Base-by-base conservation (phyloP, 2,113 vertebrate genomes). In the Amphiprion percula region DNA sequence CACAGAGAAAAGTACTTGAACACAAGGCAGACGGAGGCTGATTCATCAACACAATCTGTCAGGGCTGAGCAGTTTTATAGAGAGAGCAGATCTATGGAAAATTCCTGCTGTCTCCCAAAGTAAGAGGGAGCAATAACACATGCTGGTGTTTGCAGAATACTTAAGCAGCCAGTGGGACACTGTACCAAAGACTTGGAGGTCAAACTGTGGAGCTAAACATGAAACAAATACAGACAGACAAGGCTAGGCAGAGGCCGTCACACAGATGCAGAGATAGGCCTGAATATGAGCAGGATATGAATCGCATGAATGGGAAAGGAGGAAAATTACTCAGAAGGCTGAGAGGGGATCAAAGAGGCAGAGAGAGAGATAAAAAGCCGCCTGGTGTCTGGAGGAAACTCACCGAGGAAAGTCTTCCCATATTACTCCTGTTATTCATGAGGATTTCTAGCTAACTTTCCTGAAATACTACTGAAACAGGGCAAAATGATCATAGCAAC, bases 31-130 rank as follows among this genome's bases (percentile, higher is more conserved):
- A 72, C 49, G 23, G 67, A 65, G 63, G 66, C 82, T 61, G 82
- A 88, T 87, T 88, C 84, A 84, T 87, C 86, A 78, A 82, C 84
- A 72, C 82, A 73, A 64, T 76, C 75, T 80, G 77, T 84, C 88
- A 79, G 80, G 59, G 64, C 79, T 52, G 73, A 78, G 65, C 78
- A 68, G 71, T 76, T 88, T 91, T 82, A 84, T 53, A 66, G 72
- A 80, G 64, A 55, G 19, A 56, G 54, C 61, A 71, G 58, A 88
- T 81, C 83, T 78, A 81, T 81, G 88, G 82, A 85, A 87, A 84
- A 88, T 49, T 77, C 73, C 80, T 63, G 71, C 82, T 52, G 79
- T 74, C 84, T 82, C 82, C 10, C 54, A 55, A 73, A 75, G 59
- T 17, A 56, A 37, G 68, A 33, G 54, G 47, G 80, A 68, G 74